Conservation (phyloP, 2,888 invertebrate genomes). For the Oscheius sp. region DNA sequence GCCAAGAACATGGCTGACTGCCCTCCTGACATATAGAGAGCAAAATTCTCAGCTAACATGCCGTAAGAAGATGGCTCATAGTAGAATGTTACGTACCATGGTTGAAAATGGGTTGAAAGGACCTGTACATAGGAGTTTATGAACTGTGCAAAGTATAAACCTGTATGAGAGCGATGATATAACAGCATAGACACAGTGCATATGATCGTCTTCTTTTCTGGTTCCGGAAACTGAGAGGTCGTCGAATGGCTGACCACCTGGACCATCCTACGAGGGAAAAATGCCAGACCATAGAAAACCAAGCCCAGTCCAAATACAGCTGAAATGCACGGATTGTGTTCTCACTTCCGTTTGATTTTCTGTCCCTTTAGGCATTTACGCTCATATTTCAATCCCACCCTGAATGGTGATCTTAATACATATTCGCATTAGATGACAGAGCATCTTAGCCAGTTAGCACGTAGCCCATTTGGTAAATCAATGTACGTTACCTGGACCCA, state of each 20-base stretch:
- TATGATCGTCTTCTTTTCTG: conserved; percentile 59
- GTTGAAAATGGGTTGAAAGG: conserved; percentile 68
- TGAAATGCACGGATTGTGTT: conserved; percentile 31
- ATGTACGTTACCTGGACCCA: conserved; percentile 63
- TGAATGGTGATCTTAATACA: background rate
- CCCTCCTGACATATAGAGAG: conserved; percentile 56
- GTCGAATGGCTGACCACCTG: conserved; percentile 66
- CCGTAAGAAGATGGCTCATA: conserved; percentile 69
- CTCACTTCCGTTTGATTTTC: background rate
- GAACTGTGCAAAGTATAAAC: conserved; percentile 43
- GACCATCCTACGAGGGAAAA: conserved; percentile 68
- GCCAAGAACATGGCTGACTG: conserved; percentile 54
- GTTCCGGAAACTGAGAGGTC: conserved; percentile 60
- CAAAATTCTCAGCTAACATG: conserved; percentile 67
- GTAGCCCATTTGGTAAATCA: background rate
- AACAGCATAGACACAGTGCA: conserved; percentile 61
- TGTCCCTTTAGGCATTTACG: background rate
- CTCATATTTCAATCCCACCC: conserved; percentile 22
- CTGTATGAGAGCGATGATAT: conserved; percentile 64
- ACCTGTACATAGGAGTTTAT: conserved; percentile 57
- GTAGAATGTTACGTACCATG: conserved; percentile 71
- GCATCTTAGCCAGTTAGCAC: background rate
- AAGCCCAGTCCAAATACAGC: conserved; percentile 70
- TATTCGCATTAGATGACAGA: conserved; percentile 5
- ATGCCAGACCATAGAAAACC: conserved; percentile 71